Evolutionary conservation across 2,797 vertebrate genomes (phyloP), one percentile per base, ranked within the genome.

Genomic region (Pogonophryne albipinna): DNA sequence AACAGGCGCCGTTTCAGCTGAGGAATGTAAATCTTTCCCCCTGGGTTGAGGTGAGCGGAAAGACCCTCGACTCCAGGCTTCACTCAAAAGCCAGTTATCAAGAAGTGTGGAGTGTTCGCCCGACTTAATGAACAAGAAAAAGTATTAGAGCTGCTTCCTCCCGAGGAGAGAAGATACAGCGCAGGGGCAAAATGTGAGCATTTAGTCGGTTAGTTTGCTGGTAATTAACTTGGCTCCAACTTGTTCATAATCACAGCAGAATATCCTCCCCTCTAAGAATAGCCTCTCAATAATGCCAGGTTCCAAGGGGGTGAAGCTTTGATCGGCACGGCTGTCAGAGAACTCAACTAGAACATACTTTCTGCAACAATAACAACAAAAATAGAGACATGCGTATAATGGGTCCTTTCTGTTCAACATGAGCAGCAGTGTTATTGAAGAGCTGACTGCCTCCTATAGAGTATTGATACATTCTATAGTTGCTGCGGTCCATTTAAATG

Each of bases 81-180:
- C 42, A 53, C 56, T 74, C 17, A 34, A 67, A 76, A 78, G 70
- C 56, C 65, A 44, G 70, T 83, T 80, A 85, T 82, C 74, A 71
- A 71, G 58, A 50, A 3, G 16, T n/a, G 53, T 0, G 34, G 27
- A 71, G 46, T 1, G 41, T 45, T 68, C 17, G 9, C 61, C 38
- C 2, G 13, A 27, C 64, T 83, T 85, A 82, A 84, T 73, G 75
- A 82, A 66, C 72, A 78, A 68, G 65, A 69, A 69, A 84, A 77
- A 23, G 83, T 88, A 88, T 89, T 87, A 83, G 60, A 69, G 77
- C 23, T 17, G 23, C n/a, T 76, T 65, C 13, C 19, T 80, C 69
- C 71, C 2, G 15, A 55, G 56, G 41, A 55, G 45, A 52, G 59
- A 20, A 67, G 52, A 60, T 59, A 38, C 11, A 4, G 38, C 15